These are phyloP conservation scores for Corythoichthys intestinalis DNA, from an alignment of 2,113 vertebrate species.

Conservation along the genomic window DNA sequence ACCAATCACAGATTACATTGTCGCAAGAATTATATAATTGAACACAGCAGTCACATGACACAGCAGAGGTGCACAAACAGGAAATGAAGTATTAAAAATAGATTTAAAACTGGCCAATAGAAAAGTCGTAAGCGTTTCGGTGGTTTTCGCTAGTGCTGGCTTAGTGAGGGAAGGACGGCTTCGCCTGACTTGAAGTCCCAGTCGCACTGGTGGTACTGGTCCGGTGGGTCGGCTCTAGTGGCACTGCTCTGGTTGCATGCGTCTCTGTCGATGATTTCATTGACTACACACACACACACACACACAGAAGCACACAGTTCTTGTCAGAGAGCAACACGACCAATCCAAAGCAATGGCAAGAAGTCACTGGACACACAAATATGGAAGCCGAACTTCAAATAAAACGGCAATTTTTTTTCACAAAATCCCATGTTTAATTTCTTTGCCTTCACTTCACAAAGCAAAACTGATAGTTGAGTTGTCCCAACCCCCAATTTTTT, in stretches of 20 bases:
- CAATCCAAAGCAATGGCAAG: not conserved
- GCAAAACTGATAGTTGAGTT: no score
- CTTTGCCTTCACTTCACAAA: no score
- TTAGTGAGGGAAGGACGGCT: not conserved
- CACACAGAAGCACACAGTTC: no score
- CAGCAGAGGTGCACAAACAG: not conserved
- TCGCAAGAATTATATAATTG: not conserved
- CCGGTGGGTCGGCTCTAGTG: slow-evolving; percentile 13
- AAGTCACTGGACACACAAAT: not conserved
- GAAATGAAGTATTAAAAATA: slow-evolving; percentile 55
- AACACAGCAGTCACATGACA: not conserved
- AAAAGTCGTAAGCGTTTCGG: slow-evolving; percentile 19
- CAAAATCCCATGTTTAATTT: no score
- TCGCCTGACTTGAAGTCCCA: slow-evolving; percentile 37
- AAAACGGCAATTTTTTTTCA: no score
- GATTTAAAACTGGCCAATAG: slow-evolving; percentile 39
- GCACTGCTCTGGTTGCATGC: slow-evolving; percentile 35
- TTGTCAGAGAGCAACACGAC: not conserved
- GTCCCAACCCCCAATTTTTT: no score
- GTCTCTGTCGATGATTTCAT: slow-evolving; percentile 72
- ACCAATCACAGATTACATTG: no score
- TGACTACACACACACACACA: slow-evolving; percentile 53
- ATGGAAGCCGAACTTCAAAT: no score
- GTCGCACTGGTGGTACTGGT: slow-evolving; percentile 24
- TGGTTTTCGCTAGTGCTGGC: no score